Base-by-base conservation (phyloP, 2,113 vertebrate genomes). In the Lutjanus erythropterus region DNA sequence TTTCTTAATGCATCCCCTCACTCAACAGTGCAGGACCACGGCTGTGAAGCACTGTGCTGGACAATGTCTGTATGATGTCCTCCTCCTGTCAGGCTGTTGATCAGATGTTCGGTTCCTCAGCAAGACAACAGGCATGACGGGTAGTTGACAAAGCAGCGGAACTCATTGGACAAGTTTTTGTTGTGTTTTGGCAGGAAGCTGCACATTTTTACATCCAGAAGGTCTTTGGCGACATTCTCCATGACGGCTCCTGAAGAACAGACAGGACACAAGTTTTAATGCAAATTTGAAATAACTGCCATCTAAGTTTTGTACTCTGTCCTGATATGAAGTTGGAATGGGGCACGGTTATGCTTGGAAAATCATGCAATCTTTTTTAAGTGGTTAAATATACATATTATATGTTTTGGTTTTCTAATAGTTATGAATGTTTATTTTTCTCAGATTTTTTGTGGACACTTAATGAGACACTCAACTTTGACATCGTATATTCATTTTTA, bases 121-220 rank as follows among this genome's bases (percentile, higher is more conserved):
- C 80, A 84, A n/a, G 73, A 73, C 73, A 96, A 93, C 55, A 99
- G 95, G 21, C 78, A 88, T 5, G 96, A 97, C 29, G 94, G 84
- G 39, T 98, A 99, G 90, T 99, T 99, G 64, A 94, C 90, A 0
- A 96, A 99, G 62, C 98, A 99, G 66, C 96, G 93, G 85, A 99
- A 99, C 83, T 99, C 97, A 18, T 99, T 99, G 62, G 96, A 97
- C 86, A 99, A 76, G 82, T 96, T 96, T n/a, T 94, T 91, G 18
- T 94, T 95, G 87, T 99, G 98, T 83, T 94, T 88, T 8, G 98
- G 98, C 78, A 96, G 91, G 90, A 98, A 99, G 71, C 85, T 91
- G 94, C 97, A 97, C 47, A 94, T 94, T 83, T 93, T 96, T 68
- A 98, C 92, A 9, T 91, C 96, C 71, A 99, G 95, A 16, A 96